Base-by-base conservation (phyloP, 53 echinoderm and acorn worm genomes). In the Luidia sarsii region DNA sequence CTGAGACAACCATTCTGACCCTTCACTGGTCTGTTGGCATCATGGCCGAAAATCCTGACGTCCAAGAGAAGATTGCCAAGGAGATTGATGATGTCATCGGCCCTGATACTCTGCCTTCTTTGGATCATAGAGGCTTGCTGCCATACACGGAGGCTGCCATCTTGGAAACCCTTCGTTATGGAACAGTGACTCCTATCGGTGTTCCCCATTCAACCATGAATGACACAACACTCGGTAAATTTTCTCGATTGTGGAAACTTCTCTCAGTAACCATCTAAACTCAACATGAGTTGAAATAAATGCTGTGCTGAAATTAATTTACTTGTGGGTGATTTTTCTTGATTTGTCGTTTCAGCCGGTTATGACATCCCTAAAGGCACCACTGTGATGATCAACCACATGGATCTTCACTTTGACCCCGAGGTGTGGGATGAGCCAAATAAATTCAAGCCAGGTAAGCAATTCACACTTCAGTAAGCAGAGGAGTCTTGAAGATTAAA, bases 61-160 rank as follows among this genome's bases (percentile, higher is more conserved):
- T 95, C 43, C 95, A 95, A 45, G 65, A 59, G 33, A 95, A 82
- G 60, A 79, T 92, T 21, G 80, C 72, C 25, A 61, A 41, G 53
- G 95, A 95, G 46, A 87, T 91, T 39, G 92, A 95, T 69, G 31
- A 73, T 1, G 89, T 90, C 62, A 62, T 95, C 34, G 95, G 95
- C 18, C 64, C 49, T 8, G 68, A 84, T 14, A 83, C 92, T 21
- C 50, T 60, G 32, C 89, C 95, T 36, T 62, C 64, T 3, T 50
- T 89, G 81, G 82, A 87, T 34, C 92, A 95, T 54, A 86, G 77
- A 3, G 87, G 75, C 3, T 67, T 38, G 29, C 20, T 92, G 28
- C 95, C 92, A 11, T 95, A 83, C 71, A 90, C 90, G 0, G 92
- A 92, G 51, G 79, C 89, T 2, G 81, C 90, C 41, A 21, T 95